Evolutionary conservation across 2,113 vertebrate species (phyloP), one percentile per base, ranked within the genome.

Genomic region (Nicator chloris): DNA sequence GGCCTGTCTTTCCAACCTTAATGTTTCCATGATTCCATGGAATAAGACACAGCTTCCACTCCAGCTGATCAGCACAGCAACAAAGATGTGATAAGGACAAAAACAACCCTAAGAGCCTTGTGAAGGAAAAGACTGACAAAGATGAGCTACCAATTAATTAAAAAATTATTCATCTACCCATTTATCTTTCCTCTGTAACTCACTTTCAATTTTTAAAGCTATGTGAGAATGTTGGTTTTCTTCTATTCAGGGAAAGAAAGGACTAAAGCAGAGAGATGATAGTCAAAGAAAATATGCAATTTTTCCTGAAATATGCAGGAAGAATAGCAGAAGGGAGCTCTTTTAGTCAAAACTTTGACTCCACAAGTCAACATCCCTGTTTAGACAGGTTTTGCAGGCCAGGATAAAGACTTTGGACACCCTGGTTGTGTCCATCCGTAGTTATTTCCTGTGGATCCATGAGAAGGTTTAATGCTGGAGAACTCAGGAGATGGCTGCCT

Each of bases 311-410:
- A 49, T 53, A 42, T 63, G 7, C 5, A 53, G 56, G 6, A 85
- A 4, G 15, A 66, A 49, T 69, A 27, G n/a, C 30, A 64, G 39
- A 71, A 56, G 3, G 5, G 3, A 42, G 0, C 0, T 75, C 15
- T 71, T 37, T 77, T 30, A 68, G 24, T 44, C 26, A 73, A 45
- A 65, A 37, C 5, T 61, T 92, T 49, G 75, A 2, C 10, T 76
- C 13, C n/a, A 3, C 9, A 44, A 27, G 6, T 39, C 31, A 82
- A 3, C 15, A 53, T 2, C 9, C 5, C 31, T 60, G 8, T 45
- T 82, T 30, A 44, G 8, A 10, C 42, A 49, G n/a, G 31, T 44
- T 56, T 35, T 68, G 3, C 7, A 21, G 35, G 15, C 7, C n/a
- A 53, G 33, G 10, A 6, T 72, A 14, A 4, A 56, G 7, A 40